Evolutionary conservation across 2,888 invertebrate genomes (phyloP), one percentile per base, ranked within the genome.

Genomic region (Priocnemis perturbator): DNA sequence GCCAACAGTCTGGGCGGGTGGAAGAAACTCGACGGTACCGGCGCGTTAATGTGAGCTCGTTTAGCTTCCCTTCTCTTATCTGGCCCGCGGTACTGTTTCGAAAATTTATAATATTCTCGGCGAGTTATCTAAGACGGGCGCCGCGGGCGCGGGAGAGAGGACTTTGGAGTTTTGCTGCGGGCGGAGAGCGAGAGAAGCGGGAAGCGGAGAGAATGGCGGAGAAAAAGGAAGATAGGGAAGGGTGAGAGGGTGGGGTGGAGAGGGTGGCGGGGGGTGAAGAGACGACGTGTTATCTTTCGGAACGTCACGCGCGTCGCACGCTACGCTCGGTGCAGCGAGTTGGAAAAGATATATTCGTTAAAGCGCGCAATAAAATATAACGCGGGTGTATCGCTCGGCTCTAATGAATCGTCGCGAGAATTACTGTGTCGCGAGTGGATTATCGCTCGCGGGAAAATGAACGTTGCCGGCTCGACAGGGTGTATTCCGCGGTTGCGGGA

Each of bases 1-100:
- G 55, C 44, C 48, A 26, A 11, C 64, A 64, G 68, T 23, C 74
- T 71, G 70, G 66, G 70, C 64, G 64, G 67, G 64, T 66, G 61
- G 67, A 56, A 69, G 66, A 68, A 70, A 72, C 71, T 50, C 64
- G 59, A 73, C 65, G 65, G 67, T 76, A 75, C 62, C 68, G 73
- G 63, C 71, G 81, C 81, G 81, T 76, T 84, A 82, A 85, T 82
- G 80, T 72, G 76, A 78, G 78, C 83, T 83, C 84, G 79, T 85
- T 85, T 81, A 81, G 76, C 75, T 78, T 73, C 76, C 63, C 74
- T 67, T 70, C 37, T 3, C 83, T 85, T 85, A 84, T 84, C 85
- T 83, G 52, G 60, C 60, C 7, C 60, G 48, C 65, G 73, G 67
- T 67, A 77, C 74, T 74, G 71, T 70, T 79, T 77, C 66, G 76